These are phyloP conservation scores for Myiozetetes cayanensis DNA, from an alignment of 2,113 vertebrate genomes.

Conservation along the genomic window DNA sequence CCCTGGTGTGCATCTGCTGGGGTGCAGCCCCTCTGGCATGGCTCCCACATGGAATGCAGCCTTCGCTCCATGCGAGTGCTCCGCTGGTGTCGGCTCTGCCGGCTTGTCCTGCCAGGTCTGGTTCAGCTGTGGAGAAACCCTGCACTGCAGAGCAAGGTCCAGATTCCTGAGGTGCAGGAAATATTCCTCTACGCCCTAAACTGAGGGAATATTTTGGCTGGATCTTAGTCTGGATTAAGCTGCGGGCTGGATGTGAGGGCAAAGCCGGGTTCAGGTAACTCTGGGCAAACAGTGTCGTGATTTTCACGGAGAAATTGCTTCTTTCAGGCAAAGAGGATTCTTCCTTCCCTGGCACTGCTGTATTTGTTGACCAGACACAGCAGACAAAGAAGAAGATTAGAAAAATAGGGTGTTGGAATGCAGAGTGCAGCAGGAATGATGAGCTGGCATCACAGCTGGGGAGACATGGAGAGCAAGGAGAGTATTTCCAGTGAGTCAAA, in stretches of 20 bases:
- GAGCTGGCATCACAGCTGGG: not conserved
- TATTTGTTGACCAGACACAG: not conserved
- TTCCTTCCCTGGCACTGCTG: not conserved
- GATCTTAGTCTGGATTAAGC: not conserved
- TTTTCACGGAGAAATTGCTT: not conserved
- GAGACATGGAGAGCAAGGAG: not conserved
- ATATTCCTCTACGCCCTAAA: not conserved
- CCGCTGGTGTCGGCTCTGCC: rapidly evolving
- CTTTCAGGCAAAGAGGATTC: not conserved
- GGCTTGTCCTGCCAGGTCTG: not conserved
- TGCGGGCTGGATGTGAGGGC: not conserved
- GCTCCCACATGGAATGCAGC: rapidly evolving
- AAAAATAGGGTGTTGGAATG: not conserved
- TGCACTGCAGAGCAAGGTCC: not conserved
- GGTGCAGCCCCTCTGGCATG: not conserved
- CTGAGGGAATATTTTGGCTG: not conserved
- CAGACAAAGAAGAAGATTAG: not conserved
- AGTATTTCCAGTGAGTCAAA: not conserved
- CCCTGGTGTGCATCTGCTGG: not conserved
- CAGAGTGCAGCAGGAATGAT: not conserved
- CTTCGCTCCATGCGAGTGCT: not conserved
- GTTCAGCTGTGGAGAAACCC: not conserved
- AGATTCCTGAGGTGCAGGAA: not conserved
- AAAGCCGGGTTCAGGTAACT: not conserved
- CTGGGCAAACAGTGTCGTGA: not conserved